A percentile compares a stretch with the other conserved stretches of the same genome.
phyloP scores from a whole-genome alignment of 2,797 vertebrate species.

The Catostomus latipinnis region DNA sequence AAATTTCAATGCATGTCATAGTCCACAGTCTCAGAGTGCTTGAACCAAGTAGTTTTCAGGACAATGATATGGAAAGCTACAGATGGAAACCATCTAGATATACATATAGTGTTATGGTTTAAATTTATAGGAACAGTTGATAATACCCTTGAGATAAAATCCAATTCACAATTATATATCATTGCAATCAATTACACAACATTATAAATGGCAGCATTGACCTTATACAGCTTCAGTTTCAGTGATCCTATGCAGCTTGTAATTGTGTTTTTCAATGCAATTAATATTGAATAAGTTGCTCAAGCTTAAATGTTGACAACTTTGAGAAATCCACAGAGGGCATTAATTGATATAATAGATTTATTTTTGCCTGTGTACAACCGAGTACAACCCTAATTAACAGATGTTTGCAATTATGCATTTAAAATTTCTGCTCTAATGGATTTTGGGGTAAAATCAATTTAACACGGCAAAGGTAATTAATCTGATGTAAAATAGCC shows the following conservation, averaged over 20 bases:
- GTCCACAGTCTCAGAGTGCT: not conserved
- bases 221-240: not conserved
- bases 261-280: slow-evolving; percentile 13
- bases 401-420: slow-evolving; percentile 47
- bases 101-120: not conserved
- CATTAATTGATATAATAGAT: slow-evolving; percentile 19
- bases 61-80: not conserved
- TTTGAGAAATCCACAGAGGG: slow-evolving; percentile 8
- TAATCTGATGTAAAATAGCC: slow-evolving; percentile 27
- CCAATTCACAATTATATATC: slow-evolving; percentile 1
- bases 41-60: not conserved
- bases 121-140: not conserved
- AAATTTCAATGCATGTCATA: not conserved
- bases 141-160: not conserved
- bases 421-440: slow-evolving; percentile 40
- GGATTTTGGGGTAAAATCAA: slow-evolving; percentile 47
- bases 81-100: no score
- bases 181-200: not conserved
- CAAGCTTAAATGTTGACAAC: slow-evolving; percentile 6
- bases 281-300: slow-evolving; percentile 10
- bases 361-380: not conserved
- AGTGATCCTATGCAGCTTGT: not conserved
- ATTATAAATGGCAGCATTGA: not conserved
- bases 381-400: slow-evolving; percentile 30
- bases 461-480: slow-evolving; percentile 48